Conservation (phyloP, 2,888 invertebrate genomes). For the Cryptophagus acutangulus region DNA sequence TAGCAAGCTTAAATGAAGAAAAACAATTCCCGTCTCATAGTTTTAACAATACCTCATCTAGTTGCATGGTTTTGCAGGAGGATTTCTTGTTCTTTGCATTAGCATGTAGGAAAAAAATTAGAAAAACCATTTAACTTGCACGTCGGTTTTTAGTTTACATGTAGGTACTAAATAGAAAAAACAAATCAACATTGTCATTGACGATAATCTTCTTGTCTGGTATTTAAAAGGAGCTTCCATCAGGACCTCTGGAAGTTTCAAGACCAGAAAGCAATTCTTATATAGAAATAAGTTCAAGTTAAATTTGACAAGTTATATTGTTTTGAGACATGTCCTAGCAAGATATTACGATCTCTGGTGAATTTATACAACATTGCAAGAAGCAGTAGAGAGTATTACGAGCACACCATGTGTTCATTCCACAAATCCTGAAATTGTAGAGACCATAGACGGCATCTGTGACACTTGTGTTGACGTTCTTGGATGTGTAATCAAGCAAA, state of each 20-base stretch:
- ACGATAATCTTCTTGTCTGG: too few species aligned
- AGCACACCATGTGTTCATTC: conserved; percentile 37
- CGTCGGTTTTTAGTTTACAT: too few species aligned
- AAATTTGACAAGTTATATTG: conserved; percentile 34
- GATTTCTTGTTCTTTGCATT: too few species aligned
- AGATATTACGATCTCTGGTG: conserved; percentile 34
- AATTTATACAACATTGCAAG: conserved; percentile 32
- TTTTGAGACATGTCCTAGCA: conserved; percentile 34
- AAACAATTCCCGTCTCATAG: too few species aligned
- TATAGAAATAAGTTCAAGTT: conserved; percentile 10
- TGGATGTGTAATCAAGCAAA: conserved; percentile 35
- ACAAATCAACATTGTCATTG: too few species aligned
- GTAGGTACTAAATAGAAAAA: too few species aligned
- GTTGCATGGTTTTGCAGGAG: too few species aligned
- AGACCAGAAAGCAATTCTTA: conserved; percentile 16
- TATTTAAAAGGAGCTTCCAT: too few species aligned
- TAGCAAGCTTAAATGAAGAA: too few species aligned
- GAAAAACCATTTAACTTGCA: too few species aligned
- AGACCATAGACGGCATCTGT: conserved; percentile 37
- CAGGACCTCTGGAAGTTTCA: conserved; percentile 8
- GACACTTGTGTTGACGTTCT: conserved; percentile 36
- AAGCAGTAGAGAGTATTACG: conserved; percentile 29
- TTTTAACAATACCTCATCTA: too few species aligned
- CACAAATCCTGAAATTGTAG: conserved; percentile 34
- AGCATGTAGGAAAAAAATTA: too few species aligned